Evolutionary conservation across 2,113 vertebrate species (phyloP), one percentile per base, ranked within the genome.

Genomic region (Erpornis zantholeuca): DNA sequence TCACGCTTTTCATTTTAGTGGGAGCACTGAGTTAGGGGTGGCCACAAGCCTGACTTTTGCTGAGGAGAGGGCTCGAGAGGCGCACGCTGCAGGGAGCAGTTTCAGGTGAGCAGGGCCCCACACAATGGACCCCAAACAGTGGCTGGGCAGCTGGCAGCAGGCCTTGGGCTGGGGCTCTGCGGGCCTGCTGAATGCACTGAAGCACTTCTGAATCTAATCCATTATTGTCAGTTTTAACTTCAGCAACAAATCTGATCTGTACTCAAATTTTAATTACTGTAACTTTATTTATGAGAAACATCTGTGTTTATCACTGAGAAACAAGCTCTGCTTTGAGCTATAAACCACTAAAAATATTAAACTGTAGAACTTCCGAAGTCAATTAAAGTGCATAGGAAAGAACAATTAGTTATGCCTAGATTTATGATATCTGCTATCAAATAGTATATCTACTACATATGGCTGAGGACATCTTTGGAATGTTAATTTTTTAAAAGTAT

Each of bases 221-320:
- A n/a, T 72, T 38, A 50, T 10, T 61, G 21, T 35, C 31, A 72
- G 57, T 71, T 94, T 42, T 54, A 70, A 69, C 40, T 76, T 92
- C 59, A 53, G 52, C 52, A 85, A 87, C 82, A 88, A 82, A 61
- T 82, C 57, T 59, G 33, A 86, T 92, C 53, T 68, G 12, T 27
- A 52, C 24, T 66, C 42, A 82, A 45, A 85, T 76, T 69, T 92
- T 92, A 92, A 91, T 94, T 88, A 27, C 23, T 85, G 6, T 69
- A 28, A 25, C 53, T 89, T 92, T 84, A 61, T 92, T 89, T 85
- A 95, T 60, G 61, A 90, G 61, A 86, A 92, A 94, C 66, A 73
- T 94, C 84, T 91, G 89, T 91, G 78, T 86, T 91, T 94, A 85
- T 88, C 53, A 53, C 53, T 73, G 63, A 79, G 73, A 91, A 86